phyloP scores from a whole-genome alignment of 2,113 vertebrate species.

The Glaucomys volans region DNA sequence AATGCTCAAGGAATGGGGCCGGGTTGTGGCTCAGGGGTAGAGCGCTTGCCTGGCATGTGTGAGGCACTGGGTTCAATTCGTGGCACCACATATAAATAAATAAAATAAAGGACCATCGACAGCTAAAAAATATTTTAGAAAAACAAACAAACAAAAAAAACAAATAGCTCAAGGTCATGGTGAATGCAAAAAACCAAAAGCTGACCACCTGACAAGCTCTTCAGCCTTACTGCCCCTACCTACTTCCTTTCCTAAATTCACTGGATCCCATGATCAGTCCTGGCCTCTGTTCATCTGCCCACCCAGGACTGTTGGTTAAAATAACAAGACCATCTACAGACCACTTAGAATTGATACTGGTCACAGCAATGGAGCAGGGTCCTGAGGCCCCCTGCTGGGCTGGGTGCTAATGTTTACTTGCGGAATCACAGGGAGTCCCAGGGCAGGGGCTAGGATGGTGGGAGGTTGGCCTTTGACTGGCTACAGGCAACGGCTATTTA shows the following conservation, averaged over 20 bases:
- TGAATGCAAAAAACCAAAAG: not conserved
- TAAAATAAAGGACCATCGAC: too few species aligned
- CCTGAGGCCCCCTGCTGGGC: constrained; percentile 73
- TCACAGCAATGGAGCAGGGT: constrained; percentile 1
- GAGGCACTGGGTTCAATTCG: too few species aligned
- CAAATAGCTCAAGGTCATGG: not conserved
- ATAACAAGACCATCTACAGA: not conserved
- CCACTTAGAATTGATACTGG: not conserved
- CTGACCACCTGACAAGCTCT: not conserved
- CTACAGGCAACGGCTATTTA: not conserved
- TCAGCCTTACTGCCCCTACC: not conserved
- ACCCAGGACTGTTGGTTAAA: not conserved
- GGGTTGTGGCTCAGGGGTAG: too few species aligned
- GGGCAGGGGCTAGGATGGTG: not conserved
- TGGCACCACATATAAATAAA: too few species aligned
- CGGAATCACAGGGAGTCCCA: not conserved
- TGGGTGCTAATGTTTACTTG: not conserved
- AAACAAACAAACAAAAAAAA: too few species aligned
- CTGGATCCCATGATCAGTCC: not conserved
- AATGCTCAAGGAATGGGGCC: too few species aligned
- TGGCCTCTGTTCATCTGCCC: not conserved
- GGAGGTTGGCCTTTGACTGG: not conserved
- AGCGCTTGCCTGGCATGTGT: too few species aligned
- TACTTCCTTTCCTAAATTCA: not conserved
- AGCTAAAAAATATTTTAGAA: too few species aligned